Percentiles rank a stretch among this genome's conserved stretches.
These are phyloP conservation scores for Polymixis flavicincta DNA, from an alignment of 2,888 invertebrate species.

Conservation along the genomic window DNA sequence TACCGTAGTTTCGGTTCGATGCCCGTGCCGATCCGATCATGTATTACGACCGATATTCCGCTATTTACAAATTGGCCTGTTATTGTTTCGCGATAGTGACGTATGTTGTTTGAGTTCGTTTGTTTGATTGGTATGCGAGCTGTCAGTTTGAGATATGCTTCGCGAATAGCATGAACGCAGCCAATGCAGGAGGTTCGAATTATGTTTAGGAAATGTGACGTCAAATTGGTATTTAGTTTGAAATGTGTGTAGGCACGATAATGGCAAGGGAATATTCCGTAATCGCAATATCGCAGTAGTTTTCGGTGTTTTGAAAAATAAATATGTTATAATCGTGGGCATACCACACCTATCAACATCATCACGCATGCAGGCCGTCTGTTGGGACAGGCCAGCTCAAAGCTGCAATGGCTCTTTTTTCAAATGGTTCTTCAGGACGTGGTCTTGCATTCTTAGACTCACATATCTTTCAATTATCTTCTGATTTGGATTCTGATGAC, in stretches of 20 bases:
- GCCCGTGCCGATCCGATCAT: slow-evolving; percentile 67
- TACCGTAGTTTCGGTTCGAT: slow-evolving; percentile 71
- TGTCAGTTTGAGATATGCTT: slow-evolving; percentile 38
- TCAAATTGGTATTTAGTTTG: slow-evolving; percentile 5
- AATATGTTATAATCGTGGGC: neutral
- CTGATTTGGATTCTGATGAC: too few relatives aligned
- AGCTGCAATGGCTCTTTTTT: too few relatives aligned
- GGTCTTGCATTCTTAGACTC: too few relatives aligned
- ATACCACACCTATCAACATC: neutral
- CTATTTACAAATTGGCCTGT: slow-evolving; percentile 68
- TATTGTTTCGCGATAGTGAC: slow-evolving; percentile 67
- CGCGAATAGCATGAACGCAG: slow-evolving; percentile 14
- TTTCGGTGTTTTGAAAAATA: neutral
- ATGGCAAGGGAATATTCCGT: too few relatives aligned
- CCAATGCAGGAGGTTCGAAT: slow-evolving; percentile 15
- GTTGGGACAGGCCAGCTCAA: too few relatives aligned
- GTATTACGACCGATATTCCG: slow-evolving; percentile 63
- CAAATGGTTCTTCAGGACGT: too few relatives aligned
- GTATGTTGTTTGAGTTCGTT: slow-evolving; percentile 52
- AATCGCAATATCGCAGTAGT: too few relatives aligned
- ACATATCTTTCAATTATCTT: too few relatives aligned
- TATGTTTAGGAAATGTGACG: slow-evolving; percentile 12
- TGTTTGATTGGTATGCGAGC: slow-evolving; percentile 43
- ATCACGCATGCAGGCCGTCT: too few relatives aligned
- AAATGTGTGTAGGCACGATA: neutral